Evolutionary conservation across 2,113 vertebrate species (phyloP), one percentile per base, ranked within the genome.

Genomic region (Campylomormyrus numenius): DNA sequence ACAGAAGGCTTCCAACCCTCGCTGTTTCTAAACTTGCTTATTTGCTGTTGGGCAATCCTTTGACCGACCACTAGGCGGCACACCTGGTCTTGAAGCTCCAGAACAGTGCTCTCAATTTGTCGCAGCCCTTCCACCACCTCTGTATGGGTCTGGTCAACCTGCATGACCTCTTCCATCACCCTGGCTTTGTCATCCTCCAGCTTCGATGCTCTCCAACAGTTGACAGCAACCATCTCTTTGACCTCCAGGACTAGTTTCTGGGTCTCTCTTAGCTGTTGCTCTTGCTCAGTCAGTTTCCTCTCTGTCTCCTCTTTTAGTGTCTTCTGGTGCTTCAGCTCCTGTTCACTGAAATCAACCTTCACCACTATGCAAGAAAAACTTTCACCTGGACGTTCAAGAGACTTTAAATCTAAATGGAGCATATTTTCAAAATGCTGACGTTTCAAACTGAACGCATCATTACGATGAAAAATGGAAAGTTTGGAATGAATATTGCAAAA

Each of bases 341-440:
- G 94, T 66, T 95, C 93, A 88, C 96, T 96, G 93, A 93, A 90
- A 94, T 90, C 92, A 94, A 90, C 89, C 87, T 93, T 92, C 92
- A 89, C 46, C 50, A 17, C 70, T 89, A n/a, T 35, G 85, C 49
- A 3, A 17, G 46, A 21, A 52, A 52, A 39, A 52, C 19, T 35
- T 35, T 53, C 48, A 19, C 11, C 85, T 56, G 49, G 15, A 17
- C 0, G 4, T 35, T 87, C 13, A 35, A 53, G 50, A 39, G 3
- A 53, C 24, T 87, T 56, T 85, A 85, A 85, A 24, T 48, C 17
- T 46, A 48, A 85, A 83, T 9, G 86, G 10, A 21, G 50, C 52
- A 62, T 9, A 31, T 62, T n/a, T 62, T 66, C n/a, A 19, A 31
- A 53, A 31, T 45, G 52, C 0, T 45, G 48, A 53, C 5, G 7